Base-by-base conservation (phyloP, 2,797 vertebrate species). In the Neosilurus hyrtlii region DNA sequence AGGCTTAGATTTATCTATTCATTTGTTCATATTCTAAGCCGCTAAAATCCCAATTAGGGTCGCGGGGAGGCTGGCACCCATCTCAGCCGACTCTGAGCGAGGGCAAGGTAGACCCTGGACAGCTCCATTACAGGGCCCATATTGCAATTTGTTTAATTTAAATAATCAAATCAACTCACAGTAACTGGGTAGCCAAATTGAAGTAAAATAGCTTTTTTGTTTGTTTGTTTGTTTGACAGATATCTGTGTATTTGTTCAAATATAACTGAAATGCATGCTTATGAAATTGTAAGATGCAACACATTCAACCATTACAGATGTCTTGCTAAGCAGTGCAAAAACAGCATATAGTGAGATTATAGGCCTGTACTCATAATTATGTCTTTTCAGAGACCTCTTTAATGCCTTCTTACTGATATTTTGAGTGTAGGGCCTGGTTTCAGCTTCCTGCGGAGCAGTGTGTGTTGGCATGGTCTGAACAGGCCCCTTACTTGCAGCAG, bases 401-500 rank as follows among this genome's bases (percentile, higher is more conserved):
- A 74, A n/a, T 20, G 22, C 35, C 12, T 1, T 76, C 35, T 76
- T 61, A 16, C 30, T 75, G 54, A 75, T 75, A 75, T 75, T 43
- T 43, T 76, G 14, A 24, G 57, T 62, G 5, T 59, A 37, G 73
- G 11, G 6, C 73, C 26, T 37, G 56, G 18, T 66, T 52, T 66
- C 49, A 66, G 76, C 62, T 66, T 66, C 62, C 49, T 22, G 62
- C n/a, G 0, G 49, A 71, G 67, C 66, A 81, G 59, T 68, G 79
- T 85, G 77, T 83, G 86, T 85, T 88, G 83, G 72, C 61, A 86
- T 80, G 51, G 80, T 88, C 75, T 87, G 84, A 87, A 65, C 81
- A 83, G 88, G 84, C 87, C 80, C 49, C 37, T 63, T 67, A 71
- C 83, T 74, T 52, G 54, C 83, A 76, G 77, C 90, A 92, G 91